A percentile compares a stretch with the other conserved stretches of the same genome.
Evolutionary conservation across 1,140 invertebrate genomes (phyloP).

Genomic region (Lycorma delicatula): DNA sequence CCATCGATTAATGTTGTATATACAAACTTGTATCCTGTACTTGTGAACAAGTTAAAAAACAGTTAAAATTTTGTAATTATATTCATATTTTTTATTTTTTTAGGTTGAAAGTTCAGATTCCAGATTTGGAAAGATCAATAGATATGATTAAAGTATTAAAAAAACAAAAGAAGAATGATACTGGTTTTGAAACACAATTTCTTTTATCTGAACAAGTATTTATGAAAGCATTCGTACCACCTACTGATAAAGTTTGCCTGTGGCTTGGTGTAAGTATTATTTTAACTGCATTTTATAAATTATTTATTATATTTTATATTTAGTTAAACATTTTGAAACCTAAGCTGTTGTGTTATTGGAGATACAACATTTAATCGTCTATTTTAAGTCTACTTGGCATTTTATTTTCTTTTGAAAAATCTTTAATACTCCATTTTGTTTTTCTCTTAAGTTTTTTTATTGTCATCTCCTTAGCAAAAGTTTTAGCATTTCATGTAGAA

Average conservation of each 20-base stretch:
- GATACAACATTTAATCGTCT: too few relatives aligned
- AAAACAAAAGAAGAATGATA: conserved; percentile 57
- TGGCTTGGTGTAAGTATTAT: conserved; percentile 74
- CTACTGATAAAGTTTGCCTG: conserved; percentile 89
- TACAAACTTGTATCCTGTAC: too few relatives aligned
- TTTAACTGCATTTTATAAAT: neutral
- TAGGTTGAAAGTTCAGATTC: conserved; percentile 77
- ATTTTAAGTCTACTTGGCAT: too few relatives aligned
- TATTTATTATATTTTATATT: conserved; percentile 4
- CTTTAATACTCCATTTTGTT: too few relatives aligned
- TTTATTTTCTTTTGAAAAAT: too few relatives aligned
- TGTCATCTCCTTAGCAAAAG: too few relatives aligned
- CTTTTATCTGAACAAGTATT: conserved; percentile 93
- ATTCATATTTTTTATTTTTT: conserved; percentile 27
- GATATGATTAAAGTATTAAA: conserved; percentile 88
- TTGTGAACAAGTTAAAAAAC: too few relatives aligned
- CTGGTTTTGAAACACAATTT: conserved; percentile 80
- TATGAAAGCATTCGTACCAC: conserved; percentile 76
- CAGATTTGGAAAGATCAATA: conserved; percentile 83
- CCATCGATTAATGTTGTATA: too few relatives aligned
- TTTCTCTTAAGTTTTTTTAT: too few relatives aligned
- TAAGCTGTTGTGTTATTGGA: neutral
- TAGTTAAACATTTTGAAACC: neutral
- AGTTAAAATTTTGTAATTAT: too few relatives aligned
- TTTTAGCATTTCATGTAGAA: too few relatives aligned